Conservation (phyloP, 1,140 invertebrate genomes). For the Leguminivora glycinivorella region DNA sequence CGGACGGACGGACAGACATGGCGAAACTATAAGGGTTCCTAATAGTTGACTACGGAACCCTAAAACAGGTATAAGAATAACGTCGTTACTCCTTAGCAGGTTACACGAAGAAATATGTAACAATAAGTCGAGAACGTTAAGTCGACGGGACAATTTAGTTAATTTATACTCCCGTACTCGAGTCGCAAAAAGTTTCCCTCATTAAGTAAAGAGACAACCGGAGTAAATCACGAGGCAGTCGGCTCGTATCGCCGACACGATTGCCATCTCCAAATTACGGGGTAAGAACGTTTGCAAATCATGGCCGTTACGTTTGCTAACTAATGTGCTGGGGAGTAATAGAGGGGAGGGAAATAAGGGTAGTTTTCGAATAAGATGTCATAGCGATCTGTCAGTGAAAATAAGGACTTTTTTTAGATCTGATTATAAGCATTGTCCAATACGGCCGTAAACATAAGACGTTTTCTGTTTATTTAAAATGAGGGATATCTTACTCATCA, state of each 20-base stretch:
- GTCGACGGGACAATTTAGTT: slow-evolving; percentile 55
- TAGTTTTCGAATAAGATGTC: too few relatives aligned
- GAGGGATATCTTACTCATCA: too few relatives aligned
- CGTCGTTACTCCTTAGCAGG: background rate
- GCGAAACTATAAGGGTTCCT: too few relatives aligned
- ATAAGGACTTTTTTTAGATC: too few relatives aligned
- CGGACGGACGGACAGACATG: too few relatives aligned
- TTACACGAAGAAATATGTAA: background rate
- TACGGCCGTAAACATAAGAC: too few relatives aligned
- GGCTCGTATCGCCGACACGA: slow-evolving; percentile 56
- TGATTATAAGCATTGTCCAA: too few relatives aligned
- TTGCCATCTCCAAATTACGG: slow-evolving; percentile 67
- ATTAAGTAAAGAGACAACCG: slow-evolving; percentile 64
- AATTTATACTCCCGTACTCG: slow-evolving; percentile 55
- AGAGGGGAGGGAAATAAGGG: too few relatives aligned
- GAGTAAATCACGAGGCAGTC: slow-evolving; percentile 60
- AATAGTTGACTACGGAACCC: too few relatives aligned
- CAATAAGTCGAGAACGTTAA: slow-evolving; percentile 30
- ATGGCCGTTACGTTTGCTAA: slow-evolving; percentile 40
- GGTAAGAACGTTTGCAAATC: slow-evolving; percentile 48
- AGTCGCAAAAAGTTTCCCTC: slow-evolving; percentile 65
- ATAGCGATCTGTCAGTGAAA: too few relatives aligned
- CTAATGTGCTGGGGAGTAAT: slow-evolving; percentile 16
- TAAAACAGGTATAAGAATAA: background rate
- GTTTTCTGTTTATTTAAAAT: too few relatives aligned